These are phyloP conservation scores for Cyprinodon tularosa DNA, from an alignment of 2,113 vertebrate genomes.

Conservation along the genomic window DNA sequence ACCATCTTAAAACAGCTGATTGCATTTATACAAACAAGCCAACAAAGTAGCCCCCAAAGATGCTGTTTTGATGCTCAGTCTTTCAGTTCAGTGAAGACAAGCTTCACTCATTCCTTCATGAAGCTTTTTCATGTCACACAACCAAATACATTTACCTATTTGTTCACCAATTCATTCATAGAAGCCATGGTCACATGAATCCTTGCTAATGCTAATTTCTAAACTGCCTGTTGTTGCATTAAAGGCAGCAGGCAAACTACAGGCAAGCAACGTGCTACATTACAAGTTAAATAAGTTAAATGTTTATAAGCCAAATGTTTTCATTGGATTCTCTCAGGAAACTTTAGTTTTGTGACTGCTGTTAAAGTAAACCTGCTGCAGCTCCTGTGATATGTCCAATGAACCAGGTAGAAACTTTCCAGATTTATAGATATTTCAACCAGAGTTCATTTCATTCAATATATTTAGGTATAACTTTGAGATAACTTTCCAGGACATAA, in stretches of 20 bases:
- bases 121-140: constrained; percentile 10
- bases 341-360: not conserved
- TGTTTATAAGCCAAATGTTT: not conserved
- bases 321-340: not conserved
- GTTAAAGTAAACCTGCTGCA: not conserved
- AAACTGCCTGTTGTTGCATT: not conserved
- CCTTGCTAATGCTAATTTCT: not conserved
- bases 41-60: constrained; percentile 29
- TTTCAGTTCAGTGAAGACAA: constrained; percentile 25
- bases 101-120: constrained; percentile 5
- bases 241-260: constrained; percentile 28
- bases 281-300: not conserved
- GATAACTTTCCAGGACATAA: not conserved
- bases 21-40: not conserved
- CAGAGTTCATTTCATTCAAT: not conserved
- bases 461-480: not conserved
- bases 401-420: not conserved
- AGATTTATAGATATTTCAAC: not conserved
- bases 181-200: constrained; percentile 14
- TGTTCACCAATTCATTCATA: constrained; percentile 41
- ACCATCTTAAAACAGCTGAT: not conserved
- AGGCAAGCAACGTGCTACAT: not conserved
- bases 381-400: not conserved
- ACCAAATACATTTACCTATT: constrained; percentile 33
- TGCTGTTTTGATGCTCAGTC: constrained; percentile 24